Evolutionary conservation across 2,113 vertebrate genomes (phyloP), one percentile per base, ranked within the genome.

Genomic region (Calypte anna): DNA sequence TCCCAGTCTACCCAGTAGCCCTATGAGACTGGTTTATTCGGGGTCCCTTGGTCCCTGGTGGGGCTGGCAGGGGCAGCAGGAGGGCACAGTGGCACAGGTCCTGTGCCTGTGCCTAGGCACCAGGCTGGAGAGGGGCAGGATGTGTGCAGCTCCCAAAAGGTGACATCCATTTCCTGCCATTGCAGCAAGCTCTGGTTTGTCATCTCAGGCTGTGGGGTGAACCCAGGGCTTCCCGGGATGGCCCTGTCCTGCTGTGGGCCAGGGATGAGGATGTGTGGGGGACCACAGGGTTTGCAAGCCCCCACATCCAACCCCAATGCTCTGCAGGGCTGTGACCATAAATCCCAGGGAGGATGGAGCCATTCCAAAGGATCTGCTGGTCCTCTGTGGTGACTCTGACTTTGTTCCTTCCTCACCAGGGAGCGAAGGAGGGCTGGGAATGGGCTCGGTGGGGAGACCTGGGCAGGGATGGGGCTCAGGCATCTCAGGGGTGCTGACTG

Each of bases 121-220:
- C 33, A 6, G 68, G 62, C 53, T 62, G 66, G 22, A 0, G 14
- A 55, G 44, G 75, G 90, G 43, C 83, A 46, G 70, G 73, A 62
- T 43, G 63, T 44, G 6, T 76, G 76, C 59, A 13, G 63, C 55
- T 69, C 90, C 74, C 51, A 0, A 86, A 81, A 91, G 93, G 95
- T 92, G 91, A 91, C 95, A 88, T 92, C 95, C 91, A 81, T 93
- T 92, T 94, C 80, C 93, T 92, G 82, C 88, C 0, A 19, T 82
- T 4, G 44, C 94, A 89, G 90, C 10, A 15, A 84, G 69, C 74
- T 75, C 64, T 0, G 21, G 48, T 76, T 28, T 73, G 85, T 64
- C n/a, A 7, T 57, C 86, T 43, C 5, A 1, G 51, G 67, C 67
- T 66, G 87, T 10, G 24, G 70, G 64, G 66, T 46, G 77, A 94